A percentile compares a stretch with the other conserved stretches of the same genome.
phyloP scores from a whole-genome alignment of 2,797 vertebrate genomes.

The Molossus molossus region DNA sequence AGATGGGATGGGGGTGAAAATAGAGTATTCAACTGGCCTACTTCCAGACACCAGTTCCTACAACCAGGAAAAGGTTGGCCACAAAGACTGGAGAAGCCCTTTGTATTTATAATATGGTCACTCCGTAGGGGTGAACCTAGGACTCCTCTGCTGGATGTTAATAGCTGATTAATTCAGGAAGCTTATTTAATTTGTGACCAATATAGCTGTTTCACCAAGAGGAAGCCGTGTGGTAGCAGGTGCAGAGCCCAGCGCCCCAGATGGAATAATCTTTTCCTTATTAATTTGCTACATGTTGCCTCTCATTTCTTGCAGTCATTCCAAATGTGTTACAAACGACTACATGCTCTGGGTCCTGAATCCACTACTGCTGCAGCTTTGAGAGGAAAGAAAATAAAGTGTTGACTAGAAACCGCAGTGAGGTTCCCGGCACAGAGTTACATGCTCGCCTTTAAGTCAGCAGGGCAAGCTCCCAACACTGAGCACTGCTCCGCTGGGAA shows the following conservation, averaged over 20 bases:
- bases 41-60: slow-evolving; percentile 47
- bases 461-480: not conserved
- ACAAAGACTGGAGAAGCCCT: slow-evolving; percentile 8
- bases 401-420: not conserved
- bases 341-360: slow-evolving; percentile 39
- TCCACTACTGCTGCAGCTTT: slow-evolving; percentile 52
- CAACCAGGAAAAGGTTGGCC: not conserved
- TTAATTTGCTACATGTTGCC: slow-evolving; percentile 68
- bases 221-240: slow-evolving; percentile 44
- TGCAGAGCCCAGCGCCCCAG: slow-evolving; percentile 69
- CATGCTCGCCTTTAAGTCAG: not conserved
- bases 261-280: slow-evolving; percentile 78
- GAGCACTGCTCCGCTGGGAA: not conserved
- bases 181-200: slow-evolving; percentile 69
- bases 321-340: slow-evolving; percentile 60
- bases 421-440: slow-evolving; percentile 11
- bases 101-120: slow-evolving; percentile 17
- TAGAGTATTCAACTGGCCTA: slow-evolving; percentile 25
- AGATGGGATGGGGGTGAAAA: not conserved
- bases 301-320: slow-evolving; percentile 58
- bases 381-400: slow-evolving; percentile 9
- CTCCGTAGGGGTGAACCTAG: not conserved
- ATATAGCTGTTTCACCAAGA: slow-evolving; percentile 55
- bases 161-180: slow-evolving; percentile 67
- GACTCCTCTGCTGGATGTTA: slow-evolving; percentile 34